Percentiles rank a stretch among this genome's conserved stretches.
Conservation (phyloP, 2,113 vertebrate genomes). For the Mellivora capensis region DNA sequence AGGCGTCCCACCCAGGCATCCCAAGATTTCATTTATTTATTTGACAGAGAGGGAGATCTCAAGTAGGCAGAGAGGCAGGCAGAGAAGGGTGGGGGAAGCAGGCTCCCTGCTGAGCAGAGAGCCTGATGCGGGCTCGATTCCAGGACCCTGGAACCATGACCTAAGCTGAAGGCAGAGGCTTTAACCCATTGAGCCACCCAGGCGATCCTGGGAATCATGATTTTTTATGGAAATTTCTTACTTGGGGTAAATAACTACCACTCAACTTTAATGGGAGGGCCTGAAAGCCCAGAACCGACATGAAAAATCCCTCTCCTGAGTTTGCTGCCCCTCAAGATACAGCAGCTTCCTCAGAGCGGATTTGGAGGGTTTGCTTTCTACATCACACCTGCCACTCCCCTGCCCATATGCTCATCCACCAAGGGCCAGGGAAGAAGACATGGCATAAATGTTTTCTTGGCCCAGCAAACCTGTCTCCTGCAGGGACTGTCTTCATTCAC, state of each 20-base stretch:
- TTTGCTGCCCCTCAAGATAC: not conserved
- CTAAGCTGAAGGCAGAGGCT: not conserved
- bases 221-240: not conserved
- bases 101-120: too few relatives aligned
- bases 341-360: not conserved
- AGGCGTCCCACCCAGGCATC: too few relatives aligned
- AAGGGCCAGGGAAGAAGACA: not conserved
- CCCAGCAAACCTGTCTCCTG: not conserved
- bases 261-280: not conserved
- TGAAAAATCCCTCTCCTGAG: not conserved
- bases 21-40: too few relatives aligned
- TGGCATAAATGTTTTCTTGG: not conserved
- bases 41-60: too few relatives aligned
- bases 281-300: not conserved
- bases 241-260: not conserved
- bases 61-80: too few relatives aligned
- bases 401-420: not conserved
- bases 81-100: too few relatives aligned
- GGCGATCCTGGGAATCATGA: not conserved
- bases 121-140: not conserved
- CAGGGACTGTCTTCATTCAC: not conserved
- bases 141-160: not conserved
- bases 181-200: not conserved
- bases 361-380: not conserved
- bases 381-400: rapidly evolving